Evolutionary conservation across 2,113 vertebrate species (phyloP), one percentile per base, ranked within the genome.

Genomic region (Malaclemys terrapin): DNA sequence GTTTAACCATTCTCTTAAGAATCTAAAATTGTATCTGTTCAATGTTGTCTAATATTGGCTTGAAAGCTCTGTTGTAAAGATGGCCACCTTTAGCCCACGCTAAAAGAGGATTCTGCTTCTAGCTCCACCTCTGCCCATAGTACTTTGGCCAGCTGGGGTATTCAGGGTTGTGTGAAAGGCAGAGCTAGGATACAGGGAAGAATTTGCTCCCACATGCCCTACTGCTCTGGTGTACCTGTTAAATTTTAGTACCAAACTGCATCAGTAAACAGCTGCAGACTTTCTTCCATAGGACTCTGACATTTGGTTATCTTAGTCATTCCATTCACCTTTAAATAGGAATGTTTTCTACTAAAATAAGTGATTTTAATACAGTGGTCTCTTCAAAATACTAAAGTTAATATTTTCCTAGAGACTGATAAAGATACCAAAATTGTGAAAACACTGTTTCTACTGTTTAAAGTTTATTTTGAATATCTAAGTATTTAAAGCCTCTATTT

Each of bases 281-380:
- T 86, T 78, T 87, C 65, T 54, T 75, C 65, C n/a, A 31, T 78
- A 72, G 50, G 91, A 88, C 89, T 91, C 31, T 80, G 59, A 93
- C 78, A 53, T 10, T 69, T 79, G 82, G 50, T 24, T 31, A 47
- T 42, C 72, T n/a, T 72, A 93, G 81, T 38, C 84, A 88, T 1
- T 9, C 90, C 89, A 54, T 78, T 92, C n/a, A 95, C 62, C 38
- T 49, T 94, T 42, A 95, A 78, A 92, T 16, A 78, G 25, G 42
- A 45, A 47, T 29, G 25, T 27, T 78, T 47, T 78, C 42, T 78
- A 78, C 45, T 78, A 29, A 78, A 78, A 38, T 38, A 78, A 27
- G 10, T 78, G 5, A 78, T 78, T n/a, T n/a, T n/a, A 47, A 78
- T 47, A 14, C 25, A 27, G 12, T 78, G 42, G 20, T 76, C 20